These are phyloP conservation scores for Microplitis demolitor DNA, from an alignment of 1,140 invertebrate species.

Conservation along the genomic window DNA sequence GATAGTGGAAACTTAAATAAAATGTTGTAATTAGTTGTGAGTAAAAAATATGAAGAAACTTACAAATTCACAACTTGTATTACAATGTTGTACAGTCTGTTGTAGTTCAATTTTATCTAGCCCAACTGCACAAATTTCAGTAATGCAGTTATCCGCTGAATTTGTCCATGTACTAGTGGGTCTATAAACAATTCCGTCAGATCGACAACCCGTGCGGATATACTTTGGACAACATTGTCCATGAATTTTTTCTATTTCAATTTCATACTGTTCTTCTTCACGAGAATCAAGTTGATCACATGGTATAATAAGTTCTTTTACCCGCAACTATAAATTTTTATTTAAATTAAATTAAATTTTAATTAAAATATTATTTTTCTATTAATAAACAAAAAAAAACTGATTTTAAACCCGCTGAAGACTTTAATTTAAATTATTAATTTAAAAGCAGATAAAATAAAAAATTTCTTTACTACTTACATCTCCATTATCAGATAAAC, in stretches of 20 bases:
- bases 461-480: conserved; percentile 50
- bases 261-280: conserved; percentile 58
- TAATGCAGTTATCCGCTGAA: conserved; percentile 64
- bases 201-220: conserved; percentile 64
- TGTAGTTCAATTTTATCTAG: conserved; percentile 60
- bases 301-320: conserved; percentile 52
- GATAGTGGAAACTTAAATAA: neutral
- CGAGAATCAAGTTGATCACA: conserved; percentile 53
- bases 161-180: conserved; percentile 66
- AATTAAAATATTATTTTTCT: neutral
- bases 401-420: no score
- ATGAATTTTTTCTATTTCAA: conserved; percentile 54
- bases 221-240: conserved; percentile 65
- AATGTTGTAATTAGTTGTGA: neutral
- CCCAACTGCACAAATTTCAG: conserved; percentile 64
- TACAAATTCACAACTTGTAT: conserved; percentile 59
- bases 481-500: conserved; percentile 61
- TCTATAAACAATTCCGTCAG: conserved; percentile 61
- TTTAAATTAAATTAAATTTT: conserved; percentile 10
- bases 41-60: conserved; percentile 1
- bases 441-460: neutral
- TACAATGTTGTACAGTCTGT: conserved; percentile 62
- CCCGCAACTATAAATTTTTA: conserved; percentile 51
- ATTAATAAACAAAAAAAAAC: neutral
- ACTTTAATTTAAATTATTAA: no score